Evolutionary conservation across 2,797 vertebrate species (phyloP), one percentile per base, ranked within the genome.

Genomic region (Chelonia mydas): DNA sequence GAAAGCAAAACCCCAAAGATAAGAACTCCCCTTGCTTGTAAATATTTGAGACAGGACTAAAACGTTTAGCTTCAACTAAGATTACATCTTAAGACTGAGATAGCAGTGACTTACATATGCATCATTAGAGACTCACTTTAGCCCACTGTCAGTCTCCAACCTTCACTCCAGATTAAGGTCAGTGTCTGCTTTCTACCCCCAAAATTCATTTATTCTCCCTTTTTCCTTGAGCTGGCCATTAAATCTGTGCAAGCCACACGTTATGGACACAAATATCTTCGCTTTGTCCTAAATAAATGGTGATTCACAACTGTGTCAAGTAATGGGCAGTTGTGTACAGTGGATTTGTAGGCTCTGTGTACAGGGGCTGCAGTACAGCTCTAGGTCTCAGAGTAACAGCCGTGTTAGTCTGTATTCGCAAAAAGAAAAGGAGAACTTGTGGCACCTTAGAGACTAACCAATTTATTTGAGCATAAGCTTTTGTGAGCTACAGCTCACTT

Each of bases 281-380:
- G 28, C 86, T 79, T 53, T n/a, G 9, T 65, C 80, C 54, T 53
- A 59, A 2, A n/a, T 21, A n/a, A 16, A 21, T 50, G 51, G 13
- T 17, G 17, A 82, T 57, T 21, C 19, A 2, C 2, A 54, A 82
- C 79, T 27, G 3, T 27, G 7, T 6, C 47, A 33, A 54, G 78
- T 3, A 12, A 5, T 3, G 33, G 65, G 11, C 23, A 1, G 15
- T 6, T 21, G 1, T 53, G 59, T 19, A 9, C 28, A 59, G 25
- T 1, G 3, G 28, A 3, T 54, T 8, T 1, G 0, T 0, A 28
- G 74, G 45, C 15, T 17, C 27, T 3, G 5, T 49, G 59, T 54
- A 85, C 12, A 28, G 7, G 54, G n/a, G 11, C 5, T 3, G 4
- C 7, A 77, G 80, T 21, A 12, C 23, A 72, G 41, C 16, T 4